These are phyloP conservation scores for Notamacropus eugenii DNA, from an alignment of 2,797 vertebrate genomes.

Conservation along the genomic window DNA sequence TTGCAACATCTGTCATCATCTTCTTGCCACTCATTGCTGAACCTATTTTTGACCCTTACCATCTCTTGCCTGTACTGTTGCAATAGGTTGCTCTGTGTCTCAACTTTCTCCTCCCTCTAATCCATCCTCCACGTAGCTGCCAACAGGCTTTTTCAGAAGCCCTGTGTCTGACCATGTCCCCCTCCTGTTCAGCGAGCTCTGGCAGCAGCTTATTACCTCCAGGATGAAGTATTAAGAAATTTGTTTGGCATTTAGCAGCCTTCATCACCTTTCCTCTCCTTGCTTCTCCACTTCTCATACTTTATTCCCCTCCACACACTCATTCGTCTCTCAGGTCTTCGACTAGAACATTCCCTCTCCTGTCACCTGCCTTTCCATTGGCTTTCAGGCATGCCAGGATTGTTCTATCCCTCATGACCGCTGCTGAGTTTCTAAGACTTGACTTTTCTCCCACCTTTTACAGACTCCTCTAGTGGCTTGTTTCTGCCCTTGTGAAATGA, in stretches of 20 bases:
- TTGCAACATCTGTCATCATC: background rate
- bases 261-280: background rate
- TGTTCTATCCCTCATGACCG: background rate
- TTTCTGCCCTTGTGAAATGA: background rate
- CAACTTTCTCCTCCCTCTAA: background rate
- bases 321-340: background rate
- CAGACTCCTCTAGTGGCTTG: background rate
- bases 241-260: background rate
- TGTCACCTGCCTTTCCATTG: background rate
- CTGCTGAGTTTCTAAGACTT: background rate
- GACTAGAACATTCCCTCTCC: background rate
- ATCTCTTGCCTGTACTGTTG: background rate
- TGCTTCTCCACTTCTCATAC: background rate
- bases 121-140: background rate
- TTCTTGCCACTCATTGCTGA: background rate
- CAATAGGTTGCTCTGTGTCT: background rate
- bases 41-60: background rate
- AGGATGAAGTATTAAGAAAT: background rate
- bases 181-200: background rate
- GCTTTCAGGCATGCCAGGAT: background rate
- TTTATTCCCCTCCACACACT: background rate
- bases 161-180: background rate
- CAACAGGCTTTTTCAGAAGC: background rate
- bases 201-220: background rate
- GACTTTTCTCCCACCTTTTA: background rate